Conservation (phyloP, 2,888 invertebrate species). For the Portevinia maculata region DNA sequence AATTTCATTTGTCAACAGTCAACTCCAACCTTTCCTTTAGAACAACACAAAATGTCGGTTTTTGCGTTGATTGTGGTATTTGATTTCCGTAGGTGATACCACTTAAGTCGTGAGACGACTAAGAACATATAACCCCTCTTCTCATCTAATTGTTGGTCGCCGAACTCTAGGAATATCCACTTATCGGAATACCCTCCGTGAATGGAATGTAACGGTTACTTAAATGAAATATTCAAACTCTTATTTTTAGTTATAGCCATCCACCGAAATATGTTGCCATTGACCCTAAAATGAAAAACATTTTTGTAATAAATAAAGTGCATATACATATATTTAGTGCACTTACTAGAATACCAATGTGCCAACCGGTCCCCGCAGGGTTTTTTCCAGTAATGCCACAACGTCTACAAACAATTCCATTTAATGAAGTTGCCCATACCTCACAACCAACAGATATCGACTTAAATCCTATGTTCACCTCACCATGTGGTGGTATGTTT, state of each 20-base stretch:
- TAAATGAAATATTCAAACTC: background rate
- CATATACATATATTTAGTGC: background rate
- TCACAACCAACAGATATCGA: conserved; percentile 89
- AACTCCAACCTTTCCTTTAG: too few relatives aligned
- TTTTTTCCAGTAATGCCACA: conserved; percentile 89
- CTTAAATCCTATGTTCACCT: conserved; percentile 85
- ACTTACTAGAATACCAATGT: conserved; percentile 85
- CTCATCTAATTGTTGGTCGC: too few relatives aligned
- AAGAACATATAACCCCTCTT: too few relatives aligned
- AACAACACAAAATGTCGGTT: too few relatives aligned
- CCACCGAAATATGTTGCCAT: conserved; percentile 83
- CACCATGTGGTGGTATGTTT: conserved; percentile 85
- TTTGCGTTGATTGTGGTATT: too few relatives aligned
- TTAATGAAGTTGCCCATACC: conserved; percentile 90
- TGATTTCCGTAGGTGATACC: too few relatives aligned
- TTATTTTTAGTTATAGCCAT: conserved; percentile 75
- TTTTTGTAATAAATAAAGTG: conserved; percentile 17
- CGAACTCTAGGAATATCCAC: too few relatives aligned
- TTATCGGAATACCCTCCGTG: too few relatives aligned
- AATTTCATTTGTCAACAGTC: too few relatives aligned
- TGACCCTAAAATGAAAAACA: conserved; percentile 83
- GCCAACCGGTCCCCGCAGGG: conserved; percentile 92
- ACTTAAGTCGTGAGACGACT: too few relatives aligned
- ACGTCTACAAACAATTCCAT: conserved; percentile 88
- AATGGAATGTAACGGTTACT: too few relatives aligned